Percentiles rank a stretch among this genome's conserved stretches.
These are phyloP conservation scores for Harlomillsia oculata DNA, from an alignment of 1,140 invertebrate genomes.

Conservation along the genomic window DNA sequence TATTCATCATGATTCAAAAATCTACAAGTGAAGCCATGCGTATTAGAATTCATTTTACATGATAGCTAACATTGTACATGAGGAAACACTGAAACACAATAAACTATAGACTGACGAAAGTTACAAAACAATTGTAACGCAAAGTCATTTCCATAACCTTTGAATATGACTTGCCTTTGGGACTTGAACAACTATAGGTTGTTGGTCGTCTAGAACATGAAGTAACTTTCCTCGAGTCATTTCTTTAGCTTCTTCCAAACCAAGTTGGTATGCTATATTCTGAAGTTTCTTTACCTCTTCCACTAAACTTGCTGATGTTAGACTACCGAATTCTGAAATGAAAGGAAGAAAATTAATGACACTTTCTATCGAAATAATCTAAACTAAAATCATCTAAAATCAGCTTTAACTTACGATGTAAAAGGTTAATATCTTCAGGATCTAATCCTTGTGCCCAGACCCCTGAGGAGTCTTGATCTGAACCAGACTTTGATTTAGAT, in stretches of 20 bases:
- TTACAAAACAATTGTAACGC: too few relatives aligned
- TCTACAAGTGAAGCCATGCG: too few relatives aligned
- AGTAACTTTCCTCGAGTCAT: conserved; percentile 91
- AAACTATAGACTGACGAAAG: too few relatives aligned
- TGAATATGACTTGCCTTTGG: conserved; percentile 20
- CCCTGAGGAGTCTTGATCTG: conserved; percentile 39
- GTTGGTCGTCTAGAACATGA: conserved; percentile 54
- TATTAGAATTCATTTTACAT: too few relatives aligned
- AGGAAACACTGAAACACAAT: too few relatives aligned
- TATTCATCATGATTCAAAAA: too few relatives aligned
- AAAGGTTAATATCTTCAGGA: conserved; percentile 56
- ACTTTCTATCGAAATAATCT: conserved; percentile 35
- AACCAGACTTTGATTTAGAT: conserved; percentile 32
- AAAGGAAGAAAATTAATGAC: conserved; percentile 7
- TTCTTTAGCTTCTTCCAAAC: conserved; percentile 87
- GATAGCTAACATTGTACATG: too few relatives aligned
- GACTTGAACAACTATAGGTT: background rate
- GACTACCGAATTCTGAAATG: conserved; percentile 62
- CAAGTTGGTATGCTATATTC: conserved; percentile 84
- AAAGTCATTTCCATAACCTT: conserved; percentile 26
- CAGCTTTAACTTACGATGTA: conserved; percentile 55
- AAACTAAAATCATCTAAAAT: conserved; percentile 8
- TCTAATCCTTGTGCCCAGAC: conserved; percentile 49
- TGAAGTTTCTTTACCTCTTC: conserved; percentile 86
- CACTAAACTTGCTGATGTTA: conserved; percentile 69